These are phyloP conservation scores for Carposina sasakii DNA, from an alignment of 1,140 invertebrate genomes.

Conservation along the genomic window DNA sequence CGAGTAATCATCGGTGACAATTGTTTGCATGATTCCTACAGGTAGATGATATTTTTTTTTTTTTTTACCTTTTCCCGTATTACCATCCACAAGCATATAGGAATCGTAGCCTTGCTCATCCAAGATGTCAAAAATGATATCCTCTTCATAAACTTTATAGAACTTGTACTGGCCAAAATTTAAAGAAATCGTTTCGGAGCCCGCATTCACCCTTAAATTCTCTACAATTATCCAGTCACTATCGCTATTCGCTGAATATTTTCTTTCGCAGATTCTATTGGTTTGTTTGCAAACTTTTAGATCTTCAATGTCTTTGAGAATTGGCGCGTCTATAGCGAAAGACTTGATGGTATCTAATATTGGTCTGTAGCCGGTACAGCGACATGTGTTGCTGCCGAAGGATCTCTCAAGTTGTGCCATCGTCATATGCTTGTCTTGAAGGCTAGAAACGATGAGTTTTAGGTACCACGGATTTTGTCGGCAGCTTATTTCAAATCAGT, in stretches of 20 bases:
- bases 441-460: conserved; percentile 21
- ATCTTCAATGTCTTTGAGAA: conserved; percentile 77
- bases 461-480: not conserved
- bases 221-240: conserved; percentile 47
- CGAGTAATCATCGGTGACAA: not conserved
- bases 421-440: conserved; percentile 68
- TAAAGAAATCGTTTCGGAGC: conserved; percentile 26
- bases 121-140: conserved; percentile 47
- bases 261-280: conserved; percentile 33
- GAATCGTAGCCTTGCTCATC: conserved; percentile 30
- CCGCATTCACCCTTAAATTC: conserved; percentile 1
- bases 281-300: conserved; percentile 34
- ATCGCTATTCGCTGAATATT: conserved; percentile 34
- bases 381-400: conserved; percentile 88
- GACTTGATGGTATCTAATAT: conserved; percentile 89
- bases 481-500: not conserved
- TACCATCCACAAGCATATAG: conserved; percentile 75
- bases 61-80: conserved; percentile 74
- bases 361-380: conserved; percentile 91
- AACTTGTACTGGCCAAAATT: conserved; percentile 37
- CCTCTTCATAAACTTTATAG: conserved; percentile 41
- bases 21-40: conserved; percentile 1
- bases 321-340: conserved; percentile 76
- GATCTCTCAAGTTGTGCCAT: conserved; percentile 82
- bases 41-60: not conserved